phyloP scores from a whole-genome alignment of 2,888 invertebrate genomes.

The Ephialtes manifestator region DNA sequence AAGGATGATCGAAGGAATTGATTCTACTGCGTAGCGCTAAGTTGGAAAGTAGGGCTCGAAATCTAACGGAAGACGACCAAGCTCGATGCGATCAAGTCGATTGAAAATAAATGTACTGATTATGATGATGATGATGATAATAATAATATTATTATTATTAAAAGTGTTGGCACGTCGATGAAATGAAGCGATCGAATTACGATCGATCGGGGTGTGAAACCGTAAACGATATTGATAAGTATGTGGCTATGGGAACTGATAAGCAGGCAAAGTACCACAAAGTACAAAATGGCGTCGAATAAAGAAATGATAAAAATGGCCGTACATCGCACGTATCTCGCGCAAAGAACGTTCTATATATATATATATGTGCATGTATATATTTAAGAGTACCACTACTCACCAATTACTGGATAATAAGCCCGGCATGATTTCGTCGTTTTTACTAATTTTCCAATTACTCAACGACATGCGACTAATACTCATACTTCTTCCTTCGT shows the following conservation, averaged over 20 bases:
- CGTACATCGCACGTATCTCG: constrained; percentile 33
- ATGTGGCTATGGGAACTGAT: background rate
- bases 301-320: constrained; percentile 76
- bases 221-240: background rate
- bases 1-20: background rate
- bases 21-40: background rate
- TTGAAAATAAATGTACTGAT: background rate
- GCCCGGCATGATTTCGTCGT: constrained; percentile 88
- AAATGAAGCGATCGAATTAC: background rate
- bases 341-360: background rate
- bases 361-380: background rate
- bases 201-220: background rate
- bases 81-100: background rate
- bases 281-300: constrained; percentile 62
- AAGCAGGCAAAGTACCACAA: constrained; percentile 11
- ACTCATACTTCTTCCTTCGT: constrained; percentile 85
- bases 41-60: constrained; percentile 1
- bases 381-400: constrained; percentile 81
- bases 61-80: background rate
- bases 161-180: too few species aligned
- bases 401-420: constrained; percentile 90
- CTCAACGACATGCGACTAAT: constrained; percentile 83
- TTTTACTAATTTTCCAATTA: constrained; percentile 85
- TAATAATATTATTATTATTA: too few species aligned
- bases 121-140: too few species aligned